Conservation (phyloP, 1,140 invertebrate species). For the Uloborus diversus region DNA sequence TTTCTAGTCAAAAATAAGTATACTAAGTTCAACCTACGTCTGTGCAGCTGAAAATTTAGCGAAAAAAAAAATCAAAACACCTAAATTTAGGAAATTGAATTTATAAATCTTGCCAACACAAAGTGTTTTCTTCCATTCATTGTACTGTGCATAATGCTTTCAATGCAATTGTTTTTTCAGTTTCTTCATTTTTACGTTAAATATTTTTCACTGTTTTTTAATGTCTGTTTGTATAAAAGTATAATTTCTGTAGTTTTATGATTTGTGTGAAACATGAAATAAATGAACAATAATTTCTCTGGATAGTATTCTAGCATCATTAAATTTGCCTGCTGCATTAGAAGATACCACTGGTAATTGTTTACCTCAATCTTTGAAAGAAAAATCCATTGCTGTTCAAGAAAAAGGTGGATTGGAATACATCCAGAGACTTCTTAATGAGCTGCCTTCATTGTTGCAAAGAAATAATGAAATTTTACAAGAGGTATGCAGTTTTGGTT, state of each 20-base stretch:
- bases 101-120: too few species aligned
- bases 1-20: too few species aligned
- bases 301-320: slow-evolving; percentile 82
- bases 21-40: too few species aligned
- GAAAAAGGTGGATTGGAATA: slow-evolving; percentile 72
- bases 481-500: slow-evolving; percentile 73
- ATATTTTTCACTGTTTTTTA: too few species aligned
- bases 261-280: not conserved
- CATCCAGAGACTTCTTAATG: slow-evolving; percentile 73
- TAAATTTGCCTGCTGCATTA: slow-evolving; percentile 97
- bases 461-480: slow-evolving; percentile 95
- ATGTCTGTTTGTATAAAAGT: too few species aligned
- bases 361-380: slow-evolving; percentile 87
- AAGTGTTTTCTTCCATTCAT: too few species aligned
- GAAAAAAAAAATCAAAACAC: too few species aligned
- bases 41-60: too few species aligned
- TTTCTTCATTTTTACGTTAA: too few species aligned
- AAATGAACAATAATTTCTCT: slow-evolving; percentile 58
- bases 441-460: slow-evolving; percentile 88
- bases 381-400: slow-evolving; percentile 81
- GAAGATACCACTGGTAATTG: slow-evolving; percentile 82
- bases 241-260: not conserved
- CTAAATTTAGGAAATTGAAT: too few species aligned
- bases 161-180: too few species aligned
- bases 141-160: too few species aligned